Percentiles rank a stretch among this genome's conserved stretches.
Evolutionary conservation across 2,113 vertebrate genomes (phyloP).

Genomic region (Bos indicus): DNA sequence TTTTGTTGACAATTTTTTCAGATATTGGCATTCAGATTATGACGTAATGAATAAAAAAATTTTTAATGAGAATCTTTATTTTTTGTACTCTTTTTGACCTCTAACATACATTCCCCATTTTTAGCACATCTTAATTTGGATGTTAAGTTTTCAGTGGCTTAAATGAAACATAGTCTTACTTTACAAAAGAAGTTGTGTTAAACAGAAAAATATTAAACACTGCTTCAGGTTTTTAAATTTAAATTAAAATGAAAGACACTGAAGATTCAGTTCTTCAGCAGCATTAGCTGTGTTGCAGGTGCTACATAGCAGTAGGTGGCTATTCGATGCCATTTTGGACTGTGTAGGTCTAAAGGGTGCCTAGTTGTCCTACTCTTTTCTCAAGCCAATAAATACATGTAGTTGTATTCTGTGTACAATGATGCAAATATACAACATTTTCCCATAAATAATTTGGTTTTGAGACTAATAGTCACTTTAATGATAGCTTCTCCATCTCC

Average conservation of each 20-base stretch:
- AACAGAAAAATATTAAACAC: neutral
- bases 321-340: neutral
- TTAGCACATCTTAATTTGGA: neutral
- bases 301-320: fast-evolving
- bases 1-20: neutral
- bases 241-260: neutral
- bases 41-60: neutral
- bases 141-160: neutral
- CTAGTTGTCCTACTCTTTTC: neutral
- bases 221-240: neutral
- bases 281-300: neutral
- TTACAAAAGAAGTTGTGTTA: neutral
- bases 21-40: neutral
- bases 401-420: neutral
- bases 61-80: neutral
- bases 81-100: neutral
- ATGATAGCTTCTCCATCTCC: neutral
- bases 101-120: neutral
- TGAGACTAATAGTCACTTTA: neutral
- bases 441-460: neutral
- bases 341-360: fast-evolving
- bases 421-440: neutral
- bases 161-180: neutral
- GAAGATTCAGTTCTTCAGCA: neutral
- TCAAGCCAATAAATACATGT: neutral